These are phyloP conservation scores for Mastomys natalensis DNA, from an alignment of 2,113 vertebrate genomes.

Conservation along the genomic window DNA sequence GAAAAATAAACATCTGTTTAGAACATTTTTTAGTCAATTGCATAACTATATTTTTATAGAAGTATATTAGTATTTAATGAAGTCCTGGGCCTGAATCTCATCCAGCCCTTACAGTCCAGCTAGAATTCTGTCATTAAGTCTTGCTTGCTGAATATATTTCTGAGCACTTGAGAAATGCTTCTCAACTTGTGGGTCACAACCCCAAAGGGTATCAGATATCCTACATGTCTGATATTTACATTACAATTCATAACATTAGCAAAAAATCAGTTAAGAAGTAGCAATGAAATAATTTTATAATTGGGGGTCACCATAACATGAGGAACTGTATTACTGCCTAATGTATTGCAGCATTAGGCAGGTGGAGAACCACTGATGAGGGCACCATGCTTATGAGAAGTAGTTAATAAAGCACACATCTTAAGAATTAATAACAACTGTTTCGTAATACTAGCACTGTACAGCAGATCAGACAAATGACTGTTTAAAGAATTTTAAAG, in stretches of 20 bases:
- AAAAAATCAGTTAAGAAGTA: neutral
- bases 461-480: neutral
- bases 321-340: neutral
- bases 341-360: neutral
- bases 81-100: neutral
- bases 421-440: constrained; percentile 34
- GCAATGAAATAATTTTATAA: neutral
- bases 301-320: neutral
- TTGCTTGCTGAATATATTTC: neutral
- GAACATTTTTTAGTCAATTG: neutral
- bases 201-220: neutral
- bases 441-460: neutral
- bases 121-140: constrained; percentile 10
- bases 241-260: neutral
- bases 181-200: neutral
- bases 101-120: neutral
- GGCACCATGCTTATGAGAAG: constrained; percentile 36
- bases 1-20: neutral
- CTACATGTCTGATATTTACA: neutral
- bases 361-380: neutral
- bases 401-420: constrained; percentile 41
- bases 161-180: neutral
- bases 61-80: neutral
- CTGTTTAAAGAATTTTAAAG: neutral
- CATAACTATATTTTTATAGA: constrained; percentile 25